Percentiles rank a stretch among this genome's conserved stretches.
Conservation (phyloP, 2,888 invertebrate species). For the Melangyna quadrimaculata region DNA sequence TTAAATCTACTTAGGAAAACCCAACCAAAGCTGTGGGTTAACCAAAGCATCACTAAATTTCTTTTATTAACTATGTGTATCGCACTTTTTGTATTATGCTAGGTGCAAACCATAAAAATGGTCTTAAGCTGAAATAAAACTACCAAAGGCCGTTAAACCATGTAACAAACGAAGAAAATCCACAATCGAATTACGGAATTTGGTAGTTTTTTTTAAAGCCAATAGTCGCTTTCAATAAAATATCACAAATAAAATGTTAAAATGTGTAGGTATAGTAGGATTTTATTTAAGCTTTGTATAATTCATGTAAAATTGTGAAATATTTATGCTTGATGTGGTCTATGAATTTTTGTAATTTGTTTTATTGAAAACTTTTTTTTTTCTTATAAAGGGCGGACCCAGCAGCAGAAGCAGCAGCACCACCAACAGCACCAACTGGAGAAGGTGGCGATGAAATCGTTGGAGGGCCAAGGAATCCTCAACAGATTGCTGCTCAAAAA, state of each 20-base stretch:
- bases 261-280: neutral
- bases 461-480: conserved; percentile 92
- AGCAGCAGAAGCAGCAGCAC: conserved; percentile 80
- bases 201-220: too few species aligned
- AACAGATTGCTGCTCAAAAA: conserved; percentile 91
- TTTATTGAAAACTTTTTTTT: neutral
- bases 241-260: neutral
- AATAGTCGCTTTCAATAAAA: too few species aligned
- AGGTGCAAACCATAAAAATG: too few species aligned
- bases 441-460: conserved; percentile 90
- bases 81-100: too few species aligned
- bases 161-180: too few species aligned
- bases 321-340: neutral
- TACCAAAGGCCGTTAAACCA: too few species aligned
- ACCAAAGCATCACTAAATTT: too few species aligned
- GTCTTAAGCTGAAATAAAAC: too few species aligned
- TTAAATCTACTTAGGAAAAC: too few species aligned
- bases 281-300: neutral
- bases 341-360: neutral
- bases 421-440: conserved; percentile 84
- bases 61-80: too few species aligned
- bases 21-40: too few species aligned
- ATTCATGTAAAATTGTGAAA: neutral
- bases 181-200: too few species aligned
- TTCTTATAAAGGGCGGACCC: conserved; percentile 77